Evolutionary conservation across 2,888 invertebrate genomes (phyloP).

Genomic region (Magallana nippona): DNA sequence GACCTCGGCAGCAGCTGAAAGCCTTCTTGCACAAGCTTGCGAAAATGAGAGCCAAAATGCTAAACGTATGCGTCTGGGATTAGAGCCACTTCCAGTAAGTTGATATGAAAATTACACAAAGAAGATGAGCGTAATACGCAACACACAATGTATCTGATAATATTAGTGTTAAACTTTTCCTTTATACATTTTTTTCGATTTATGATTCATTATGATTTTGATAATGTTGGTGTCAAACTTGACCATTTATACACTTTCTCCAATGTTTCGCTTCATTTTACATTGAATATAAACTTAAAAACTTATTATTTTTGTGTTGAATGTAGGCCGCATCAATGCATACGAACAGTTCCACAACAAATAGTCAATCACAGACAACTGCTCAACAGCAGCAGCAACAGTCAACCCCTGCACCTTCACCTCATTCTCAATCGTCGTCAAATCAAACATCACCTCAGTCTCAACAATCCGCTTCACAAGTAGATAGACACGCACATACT

Average conservation of each 20-base stretch:
- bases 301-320: background rate
- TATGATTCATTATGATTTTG: too few relatives aligned
- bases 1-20: constrained; percentile 97
- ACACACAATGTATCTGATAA: too few relatives aligned
- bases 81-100: constrained; percentile 86
- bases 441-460: constrained; percentile 52
- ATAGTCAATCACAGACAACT: constrained; percentile 54
- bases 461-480: constrained; percentile 51
- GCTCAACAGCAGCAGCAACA: constrained; percentile 52
- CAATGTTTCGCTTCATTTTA: too few relatives aligned
- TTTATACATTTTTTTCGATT: too few relatives aligned
- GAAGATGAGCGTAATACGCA: too few relatives aligned
- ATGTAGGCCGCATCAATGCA: constrained; percentile 43
- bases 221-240: background rate
- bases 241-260: background rate
- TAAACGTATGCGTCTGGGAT: constrained; percentile 96
- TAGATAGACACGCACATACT: constrained; percentile 62
- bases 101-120: background rate
- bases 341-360: constrained; percentile 34
- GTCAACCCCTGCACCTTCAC: constrained; percentile 53
- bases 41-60: constrained; percentile 98
- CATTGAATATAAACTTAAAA: background rate
- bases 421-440: constrained; percentile 45
- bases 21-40: constrained; percentile 96
- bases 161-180: too few relatives aligned